Conservation (phyloP, 1,140 invertebrate genomes). For the Pseudomyrmex sp. region DNA sequence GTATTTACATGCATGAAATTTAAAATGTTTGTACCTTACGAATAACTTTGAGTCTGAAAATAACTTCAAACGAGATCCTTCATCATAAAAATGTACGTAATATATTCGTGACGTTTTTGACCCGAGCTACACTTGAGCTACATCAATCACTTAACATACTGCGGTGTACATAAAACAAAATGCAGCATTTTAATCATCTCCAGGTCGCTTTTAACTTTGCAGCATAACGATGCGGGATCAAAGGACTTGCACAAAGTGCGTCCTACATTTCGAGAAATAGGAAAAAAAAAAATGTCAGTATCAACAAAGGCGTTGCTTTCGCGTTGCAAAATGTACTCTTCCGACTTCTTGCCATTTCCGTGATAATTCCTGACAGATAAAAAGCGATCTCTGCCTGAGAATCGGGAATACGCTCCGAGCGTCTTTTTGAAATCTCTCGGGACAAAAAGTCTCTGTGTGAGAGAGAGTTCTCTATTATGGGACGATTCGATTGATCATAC, state of each 20-base stretch:
- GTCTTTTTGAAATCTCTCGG: slow-evolving; percentile 38
- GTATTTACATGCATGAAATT: too few relatives aligned
- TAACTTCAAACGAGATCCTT: background rate
- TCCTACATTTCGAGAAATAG: slow-evolving; percentile 31
- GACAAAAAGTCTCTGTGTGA: slow-evolving; percentile 26
- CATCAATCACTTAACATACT: slow-evolving; percentile 1
- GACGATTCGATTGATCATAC: slow-evolving; percentile 9
- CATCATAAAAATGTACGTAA: too few relatives aligned
- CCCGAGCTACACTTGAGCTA: background rate
- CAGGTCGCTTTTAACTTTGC: slow-evolving; percentile 4
- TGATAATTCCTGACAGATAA: slow-evolving; percentile 49
- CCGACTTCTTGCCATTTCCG: slow-evolving; percentile 4
- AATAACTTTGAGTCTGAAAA: background rate
- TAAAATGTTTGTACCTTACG: too few relatives aligned
- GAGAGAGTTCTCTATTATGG: slow-evolving; percentile 74
- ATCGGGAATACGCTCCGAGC: slow-evolving; percentile 21
- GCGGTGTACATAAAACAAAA: slow-evolving; percentile 2
- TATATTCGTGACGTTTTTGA: too few relatives aligned
- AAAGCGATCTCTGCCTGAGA: slow-evolving; percentile 10
- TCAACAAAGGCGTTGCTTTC: slow-evolving; percentile 20
- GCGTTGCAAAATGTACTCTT: background rate
- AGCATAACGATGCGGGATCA: slow-evolving; percentile 26
- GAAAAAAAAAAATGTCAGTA: slow-evolving; percentile 1
- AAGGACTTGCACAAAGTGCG: slow-evolving; percentile 7
- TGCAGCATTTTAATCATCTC: slow-evolving; percentile 40